phyloP scores from a whole-genome alignment of 2,113 vertebrate species.

The Ammodytes marinus region DNA sequence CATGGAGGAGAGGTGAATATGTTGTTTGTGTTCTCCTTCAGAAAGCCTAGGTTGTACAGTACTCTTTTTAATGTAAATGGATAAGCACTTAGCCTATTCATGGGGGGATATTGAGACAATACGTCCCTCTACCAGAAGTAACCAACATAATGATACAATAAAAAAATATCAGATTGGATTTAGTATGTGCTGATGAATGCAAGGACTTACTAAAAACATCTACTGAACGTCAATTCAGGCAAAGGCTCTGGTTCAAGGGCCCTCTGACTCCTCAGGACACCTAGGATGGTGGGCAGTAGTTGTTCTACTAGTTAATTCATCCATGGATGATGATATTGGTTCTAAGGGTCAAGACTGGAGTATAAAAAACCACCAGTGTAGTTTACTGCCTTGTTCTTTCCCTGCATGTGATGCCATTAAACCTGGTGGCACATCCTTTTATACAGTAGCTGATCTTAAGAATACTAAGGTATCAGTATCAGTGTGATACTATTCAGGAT shows the following conservation, averaged over 20 bases:
- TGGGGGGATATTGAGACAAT: background rate
- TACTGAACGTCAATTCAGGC: background rate
- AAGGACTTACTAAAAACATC: background rate
- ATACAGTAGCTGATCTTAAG: background rate
- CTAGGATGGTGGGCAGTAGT: no score
- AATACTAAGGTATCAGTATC: background rate
- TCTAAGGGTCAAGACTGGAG: background rate
- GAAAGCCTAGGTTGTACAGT: background rate
- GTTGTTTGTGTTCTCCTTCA: background rate
- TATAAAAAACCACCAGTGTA: background rate
- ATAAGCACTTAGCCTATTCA: background rate
- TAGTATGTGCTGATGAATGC: background rate
- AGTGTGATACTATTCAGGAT: no score
- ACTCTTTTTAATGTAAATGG: background rate
- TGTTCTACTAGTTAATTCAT: background rate
- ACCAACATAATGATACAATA: background rate
- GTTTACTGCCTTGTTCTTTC: background rate
- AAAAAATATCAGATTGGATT: background rate
- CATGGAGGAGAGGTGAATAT: background rate
- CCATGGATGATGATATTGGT: background rate
- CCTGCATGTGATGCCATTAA: background rate
- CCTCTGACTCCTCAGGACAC: background rate
- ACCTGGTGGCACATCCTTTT: no score
- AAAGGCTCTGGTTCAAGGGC: background rate
- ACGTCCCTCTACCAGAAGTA: background rate